A percentile compares a stretch with the other conserved stretches of the same genome.
These are phyloP conservation scores for Palaemon carinicauda DNA, from an alignment of 1,140 invertebrate species.

Conservation along the genomic window DNA sequence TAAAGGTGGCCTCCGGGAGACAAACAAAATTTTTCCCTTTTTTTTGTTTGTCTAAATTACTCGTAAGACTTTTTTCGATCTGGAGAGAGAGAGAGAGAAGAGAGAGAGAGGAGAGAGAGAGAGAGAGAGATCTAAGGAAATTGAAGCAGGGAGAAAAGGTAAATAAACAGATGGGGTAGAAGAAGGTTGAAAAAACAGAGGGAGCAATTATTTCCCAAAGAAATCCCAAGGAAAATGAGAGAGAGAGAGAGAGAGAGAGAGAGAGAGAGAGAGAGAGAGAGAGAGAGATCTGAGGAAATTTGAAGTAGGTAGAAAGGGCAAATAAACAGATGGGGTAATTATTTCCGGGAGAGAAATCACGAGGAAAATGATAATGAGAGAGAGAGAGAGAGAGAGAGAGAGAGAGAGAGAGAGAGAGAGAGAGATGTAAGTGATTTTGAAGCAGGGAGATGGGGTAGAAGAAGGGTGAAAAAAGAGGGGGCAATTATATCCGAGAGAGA, in stretches of 20 bases:
- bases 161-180: too few species aligned
- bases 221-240: background rate
- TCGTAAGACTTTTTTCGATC: too few species aligned
- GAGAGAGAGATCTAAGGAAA: too few species aligned
- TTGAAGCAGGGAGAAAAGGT: too few species aligned
- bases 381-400: background rate
- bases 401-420: background rate
- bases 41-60: too few species aligned
- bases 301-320: background rate
- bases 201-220: too few species aligned
- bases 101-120: too few species aligned
- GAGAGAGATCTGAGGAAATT: too few species aligned
- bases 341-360: background rate
- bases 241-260: slow-evolving; percentile 11
- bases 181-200: too few species aligned
- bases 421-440: background rate
- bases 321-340: background rate
- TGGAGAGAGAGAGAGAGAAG: too few species aligned
- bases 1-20: too few species aligned
- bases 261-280: slow-evolving; percentile 11
- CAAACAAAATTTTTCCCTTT: too few species aligned
- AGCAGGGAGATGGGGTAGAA: background rate
- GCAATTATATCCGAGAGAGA: background rate
- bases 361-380: background rate
- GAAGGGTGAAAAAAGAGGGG: background rate